These are phyloP conservation scores for Heliconius ethilla DNA, from an alignment of 2,888 invertebrate genomes.

Conservation along the genomic window DNA sequence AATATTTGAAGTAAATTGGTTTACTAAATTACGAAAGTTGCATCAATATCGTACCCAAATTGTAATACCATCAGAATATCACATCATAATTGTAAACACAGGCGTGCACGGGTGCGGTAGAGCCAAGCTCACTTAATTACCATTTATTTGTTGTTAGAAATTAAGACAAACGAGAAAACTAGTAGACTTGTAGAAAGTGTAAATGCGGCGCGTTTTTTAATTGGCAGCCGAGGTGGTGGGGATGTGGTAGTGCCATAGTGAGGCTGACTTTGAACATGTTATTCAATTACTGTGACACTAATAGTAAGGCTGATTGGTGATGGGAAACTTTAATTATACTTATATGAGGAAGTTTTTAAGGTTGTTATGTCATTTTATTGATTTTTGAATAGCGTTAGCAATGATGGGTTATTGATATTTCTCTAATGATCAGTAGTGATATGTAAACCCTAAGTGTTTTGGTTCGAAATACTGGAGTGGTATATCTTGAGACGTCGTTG, in stretches of 20 bases:
- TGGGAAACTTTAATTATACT: not conserved
- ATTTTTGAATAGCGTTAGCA: not conserved
- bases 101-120: slow-evolving; percentile 20
- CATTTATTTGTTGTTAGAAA: slow-evolving; percentile 50
- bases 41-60: not conserved
- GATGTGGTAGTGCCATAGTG: slow-evolving; percentile 28
- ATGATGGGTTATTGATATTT: not conserved
- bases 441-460: not conserved
- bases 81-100: slow-evolving; percentile 28
- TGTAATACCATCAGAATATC: not conserved
- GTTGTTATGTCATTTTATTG: not conserved
- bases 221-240: slow-evolving; percentile 42
- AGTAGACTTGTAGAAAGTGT: slow-evolving; percentile 48
- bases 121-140: slow-evolving; percentile 40
- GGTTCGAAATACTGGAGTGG: not conserved
- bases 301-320: not conserved
- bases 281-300: slow-evolving; percentile 36
- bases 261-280: slow-evolving; percentile 35
- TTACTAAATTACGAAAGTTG: not conserved
- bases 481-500: not conserved
- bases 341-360: not conserved
- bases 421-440: not conserved
- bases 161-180: slow-evolving; percentile 50
- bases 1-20: not conserved
- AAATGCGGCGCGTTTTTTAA: slow-evolving; percentile 47